Base-by-base conservation (phyloP, 1,140 invertebrate genomes). In the Eubasilissa regina region DNA sequence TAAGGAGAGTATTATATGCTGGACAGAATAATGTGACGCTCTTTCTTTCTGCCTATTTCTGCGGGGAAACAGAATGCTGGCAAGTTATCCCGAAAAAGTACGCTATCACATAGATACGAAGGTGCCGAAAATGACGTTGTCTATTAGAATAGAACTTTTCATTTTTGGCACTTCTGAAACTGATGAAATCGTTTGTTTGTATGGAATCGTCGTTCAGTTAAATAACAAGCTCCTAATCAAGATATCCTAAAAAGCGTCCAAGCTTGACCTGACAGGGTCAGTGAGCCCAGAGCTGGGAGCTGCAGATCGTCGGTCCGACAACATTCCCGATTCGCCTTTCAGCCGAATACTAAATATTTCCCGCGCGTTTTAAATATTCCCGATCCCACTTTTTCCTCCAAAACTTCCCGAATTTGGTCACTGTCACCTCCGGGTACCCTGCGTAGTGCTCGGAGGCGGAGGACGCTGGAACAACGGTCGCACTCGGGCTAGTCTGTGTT, bases 331-430 rank as follows among this genome's bases (percentile, higher is more conserved):
- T 11, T 21, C 55, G 55, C 17, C 11, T 58, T 19, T 58, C 12
- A 58, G 17, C 12, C 8, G 55, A 58, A 58, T 21, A 58, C 21
- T 10, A 58, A 58, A 21, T 21, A 15, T 58, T 58, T 58, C 55
- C 55, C 55, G 21, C 55, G 55, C 12, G 12, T 58, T 58, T 58
- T 11, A 58, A 58, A 58, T 58, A 58, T 21, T 19, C 12, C 21
- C 55, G 17, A 58, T 58, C 15, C 55, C 55, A 19, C 19, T 25
- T 35, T 64, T 64, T 64, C 25, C 35, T 64, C 25, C 60, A 64
- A 43, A 43, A 25, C 60, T 64, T 25, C 11, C 60, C 60, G 3
- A 64, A 35, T 64, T 64, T 44, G 25, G 35, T 62, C n/a, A 64
- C 60, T 11, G 35, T 10, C 19, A n/a, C 13, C 60, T 21, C 35